These are phyloP conservation scores for Leiothrix lutea DNA, from an alignment of 2,113 vertebrate species.

Conservation along the genomic window DNA sequence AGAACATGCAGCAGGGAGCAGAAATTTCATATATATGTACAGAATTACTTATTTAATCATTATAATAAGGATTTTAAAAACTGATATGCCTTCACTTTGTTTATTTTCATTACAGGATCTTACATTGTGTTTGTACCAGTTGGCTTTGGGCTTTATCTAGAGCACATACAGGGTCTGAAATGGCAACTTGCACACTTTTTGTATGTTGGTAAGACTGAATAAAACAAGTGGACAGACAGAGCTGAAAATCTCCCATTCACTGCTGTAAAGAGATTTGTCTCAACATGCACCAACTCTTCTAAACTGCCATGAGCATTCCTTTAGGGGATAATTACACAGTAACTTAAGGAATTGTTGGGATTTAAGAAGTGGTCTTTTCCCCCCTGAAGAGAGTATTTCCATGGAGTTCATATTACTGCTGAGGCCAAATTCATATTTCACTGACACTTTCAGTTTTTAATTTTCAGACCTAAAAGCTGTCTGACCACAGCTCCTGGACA, in stretches of 20 bases:
- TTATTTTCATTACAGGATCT: background rate
- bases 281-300: background rate
- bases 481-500: background rate
- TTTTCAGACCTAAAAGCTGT: background rate
- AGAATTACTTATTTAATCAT: rapidly evolving
- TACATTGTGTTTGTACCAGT: background rate
- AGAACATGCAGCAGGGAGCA: background rate
- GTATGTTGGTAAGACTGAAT: background rate
- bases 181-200: rapidly evolving
- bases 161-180: rapidly evolving
- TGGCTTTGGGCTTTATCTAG: background rate
- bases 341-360: background rate
- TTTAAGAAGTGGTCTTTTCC: background rate
- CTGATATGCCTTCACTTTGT: background rate
- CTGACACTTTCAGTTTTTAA: background rate
- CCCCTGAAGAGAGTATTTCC: background rate
- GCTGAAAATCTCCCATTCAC: background rate
- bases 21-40: background rate
- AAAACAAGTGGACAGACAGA: background rate
- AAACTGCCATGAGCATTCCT: background rate
- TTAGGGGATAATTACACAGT: background rate
- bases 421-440: background rate
- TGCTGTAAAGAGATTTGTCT: background rate
- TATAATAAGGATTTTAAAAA: background rate
- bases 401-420: background rate